Conservation (phyloP, 2,113 vertebrate species). For the Psilopsiagon aymara region DNA sequence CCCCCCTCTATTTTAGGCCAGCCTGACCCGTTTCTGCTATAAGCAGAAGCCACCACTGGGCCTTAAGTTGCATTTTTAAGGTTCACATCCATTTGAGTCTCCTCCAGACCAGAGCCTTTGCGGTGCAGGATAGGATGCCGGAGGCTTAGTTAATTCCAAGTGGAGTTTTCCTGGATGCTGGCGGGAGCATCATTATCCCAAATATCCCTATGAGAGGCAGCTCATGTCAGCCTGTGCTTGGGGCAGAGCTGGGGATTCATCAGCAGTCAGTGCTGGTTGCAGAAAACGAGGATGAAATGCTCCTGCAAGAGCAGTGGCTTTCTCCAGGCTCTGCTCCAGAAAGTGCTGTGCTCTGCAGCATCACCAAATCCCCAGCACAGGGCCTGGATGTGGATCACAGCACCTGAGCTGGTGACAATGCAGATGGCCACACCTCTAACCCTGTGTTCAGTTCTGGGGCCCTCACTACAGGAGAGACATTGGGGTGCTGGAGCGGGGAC, state of each 20-base stretch:
- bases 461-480: not conserved
- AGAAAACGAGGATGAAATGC: not conserved
- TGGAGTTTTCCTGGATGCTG: not conserved
- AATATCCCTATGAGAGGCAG: not conserved
- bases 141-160: not conserved
- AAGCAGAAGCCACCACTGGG: not conserved
- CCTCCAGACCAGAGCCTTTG: not conserved
- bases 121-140: fast-evolving
- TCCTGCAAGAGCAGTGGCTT: not conserved
- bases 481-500: no score
- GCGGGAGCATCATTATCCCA: not conserved
- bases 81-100: not conserved
- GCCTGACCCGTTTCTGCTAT: fast-evolving
- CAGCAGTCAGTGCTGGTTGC: not conserved
- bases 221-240: not conserved
- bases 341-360: not conserved
- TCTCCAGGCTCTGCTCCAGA: not conserved
- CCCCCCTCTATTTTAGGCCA: not conserved
- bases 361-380: not conserved
- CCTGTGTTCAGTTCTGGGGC: no score
- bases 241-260: not conserved
- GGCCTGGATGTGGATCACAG: not conserved
- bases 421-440: fast-evolving
- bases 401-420: not conserved
- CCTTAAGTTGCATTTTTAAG: not conserved